Evolutionary conservation across 2,888 invertebrate species (phyloP), one percentile per base, ranked within the genome.

Genomic region (Tinea semifulvella): DNA sequence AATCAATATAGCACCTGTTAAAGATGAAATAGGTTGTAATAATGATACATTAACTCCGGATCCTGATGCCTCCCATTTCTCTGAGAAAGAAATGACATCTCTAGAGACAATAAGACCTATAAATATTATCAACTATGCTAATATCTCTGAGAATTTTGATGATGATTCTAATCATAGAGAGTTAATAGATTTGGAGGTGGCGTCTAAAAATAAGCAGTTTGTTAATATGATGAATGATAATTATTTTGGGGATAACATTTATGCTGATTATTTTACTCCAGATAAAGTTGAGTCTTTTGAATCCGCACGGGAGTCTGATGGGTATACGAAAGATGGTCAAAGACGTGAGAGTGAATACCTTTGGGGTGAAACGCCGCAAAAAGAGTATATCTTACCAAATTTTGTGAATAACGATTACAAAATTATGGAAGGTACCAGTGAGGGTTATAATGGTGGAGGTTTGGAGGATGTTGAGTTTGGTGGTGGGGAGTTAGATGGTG

Each of bases 341-440:
- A 36, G 40, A 8, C 36, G 47, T 8, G 70, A 72, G 13, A 58
- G 58, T 8, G 60, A 67, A 53, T 68, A 71, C 43, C 62, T 77
- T 46, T 77, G 77, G 77, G 76, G 76, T 13, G 77, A 74, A 50
- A 56, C 73, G 2, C 73, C 77, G 1, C 68, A 70, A 44, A 77
- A 75, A 45, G 75, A 81, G 50, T 81, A 79, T 53, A 72, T 79
- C 3, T 50, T 81, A 47, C 74, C 77, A 2, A 80, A 70, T 52
- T 81, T 81, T 50, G 72, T 82, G 43, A 76, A 81, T 43, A 77
- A 79, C 49, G 74, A n/a, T n/a, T n/a, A n/a, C n/a, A n/a, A n/a
- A n/a, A n/a, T n/a, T n/a, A n/a, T n/a, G n/a, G 71, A 80, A 76
- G 60, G 66, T 77, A 49, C 69, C 71, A 18, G 76, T 40, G 10